Evolutionary conservation across 1,140 invertebrate species (phyloP).

Genomic region (Lordiphosa mommai): DNA sequence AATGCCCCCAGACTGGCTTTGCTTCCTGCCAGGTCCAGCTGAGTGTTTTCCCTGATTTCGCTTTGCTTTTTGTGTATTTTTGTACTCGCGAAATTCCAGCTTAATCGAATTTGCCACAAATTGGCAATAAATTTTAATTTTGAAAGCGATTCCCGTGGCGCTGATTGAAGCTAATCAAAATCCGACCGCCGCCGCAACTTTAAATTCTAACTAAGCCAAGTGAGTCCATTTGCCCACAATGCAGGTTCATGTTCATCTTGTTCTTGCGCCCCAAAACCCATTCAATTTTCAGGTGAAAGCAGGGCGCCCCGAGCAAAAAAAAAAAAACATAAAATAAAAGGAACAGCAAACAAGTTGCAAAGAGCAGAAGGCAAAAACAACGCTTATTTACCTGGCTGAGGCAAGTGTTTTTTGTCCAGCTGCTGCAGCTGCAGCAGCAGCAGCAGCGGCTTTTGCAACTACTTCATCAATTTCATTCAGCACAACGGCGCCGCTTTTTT

Average conservation of each 20-base stretch:
- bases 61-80: conserved; percentile 18
- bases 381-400: conserved; percentile 30
- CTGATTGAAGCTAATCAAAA: conserved; percentile 69
- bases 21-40: conserved; percentile 15
- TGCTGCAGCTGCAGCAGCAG: conserved; percentile 3
- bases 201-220: conserved; percentile 23
- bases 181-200: conserved; percentile 8
- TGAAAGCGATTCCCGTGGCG: conserved; percentile 52
- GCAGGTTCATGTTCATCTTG: conserved; percentile 33
- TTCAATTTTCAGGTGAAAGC: conserved; percentile 62
- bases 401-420: conserved; percentile 30
- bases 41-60: conserved; percentile 53
- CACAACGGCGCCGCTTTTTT: conserved; percentile 36
- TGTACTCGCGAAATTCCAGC: conserved; percentile 48
- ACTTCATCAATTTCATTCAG: conserved; percentile 76
- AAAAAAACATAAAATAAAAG: conserved; percentile 17
- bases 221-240: conserved; percentile 21
- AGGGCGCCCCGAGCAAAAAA: conserved; percentile 19
- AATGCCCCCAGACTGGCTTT: conserved; percentile 55
- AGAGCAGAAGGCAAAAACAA: conserved; percentile 66
- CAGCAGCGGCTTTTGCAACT: conserved; percentile 47
- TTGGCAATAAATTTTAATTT: conserved; percentile 79
- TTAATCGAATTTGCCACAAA: conserved; percentile 78
- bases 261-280: conserved; percentile 40
- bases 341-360: conserved; percentile 64